Evolutionary conservation across 2,888 invertebrate species (phyloP), one percentile per base, ranked within the genome.

Genomic region (Melipona bicolor): DNA sequence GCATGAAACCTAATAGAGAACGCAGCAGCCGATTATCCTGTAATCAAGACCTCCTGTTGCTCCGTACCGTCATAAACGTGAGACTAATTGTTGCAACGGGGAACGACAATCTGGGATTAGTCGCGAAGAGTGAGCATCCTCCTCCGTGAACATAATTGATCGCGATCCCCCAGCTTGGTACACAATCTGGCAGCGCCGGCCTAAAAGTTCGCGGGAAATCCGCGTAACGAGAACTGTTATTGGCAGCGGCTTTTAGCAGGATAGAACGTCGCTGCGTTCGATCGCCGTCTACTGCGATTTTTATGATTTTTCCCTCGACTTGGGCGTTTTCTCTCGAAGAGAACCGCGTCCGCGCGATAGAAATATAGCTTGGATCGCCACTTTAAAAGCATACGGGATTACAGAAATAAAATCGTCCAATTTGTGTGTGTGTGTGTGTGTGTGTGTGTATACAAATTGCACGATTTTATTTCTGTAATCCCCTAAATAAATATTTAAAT

Each of bases 241-340:
- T 83, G 82, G 82, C 82, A 81, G 75, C 71, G 76, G 76, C 82
- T 83, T 83, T 83, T 83, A 83, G 61, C 75, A 50, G 54, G 59
- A 74, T 54, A 79, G 27, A 27, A 65, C 61, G 75, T 70, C 61
- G 21, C 19, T 67, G 56, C 43, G 56, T 81, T 81, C 64, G 54
- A 59, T 67, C 79, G 65, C 56, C 15, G 81, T 74, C 64, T 21
- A 50, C 6, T 21, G n/a, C 69, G 27, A 82, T 70, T 81, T 81
- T 81, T 59, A 43, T 64, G 19, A 52, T n/a, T 49, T 70, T 9
- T 52, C 56, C 32, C 36, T 52, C 27, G 15, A 27, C 67, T 17
- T n/a, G 15, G n/a, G 56, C 0, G 56, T 56, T 56, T n/a, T n/a
- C 56, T 59, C 43, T n/a, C 15, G 1, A 15, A 24, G n/a, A 15